Evolutionary conservation across 2,888 invertebrate species (phyloP).

Genomic region (Agrenia bidenticulata): DNA sequence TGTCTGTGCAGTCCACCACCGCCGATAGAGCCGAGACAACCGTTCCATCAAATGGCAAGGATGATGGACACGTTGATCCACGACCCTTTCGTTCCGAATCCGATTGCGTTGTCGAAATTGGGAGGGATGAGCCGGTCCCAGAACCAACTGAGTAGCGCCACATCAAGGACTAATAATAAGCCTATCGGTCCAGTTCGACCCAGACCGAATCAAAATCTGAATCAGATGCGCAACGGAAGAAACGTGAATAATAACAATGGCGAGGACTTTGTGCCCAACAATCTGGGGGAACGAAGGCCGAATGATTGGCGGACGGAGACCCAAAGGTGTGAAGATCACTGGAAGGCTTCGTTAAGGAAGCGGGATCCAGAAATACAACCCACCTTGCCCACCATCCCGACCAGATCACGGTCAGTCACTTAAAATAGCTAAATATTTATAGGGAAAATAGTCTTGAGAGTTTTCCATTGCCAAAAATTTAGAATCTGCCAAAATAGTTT

Average conservation of each 20-base stretch:
- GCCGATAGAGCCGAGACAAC: slow-evolving; percentile 38
- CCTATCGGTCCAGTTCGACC: slow-evolving; percentile 51
- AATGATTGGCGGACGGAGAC: slow-evolving; percentile 39
- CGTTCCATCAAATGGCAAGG: slow-evolving; percentile 66
- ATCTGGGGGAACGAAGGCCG: slow-evolving; percentile 26
- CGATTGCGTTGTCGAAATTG: slow-evolving; percentile 67
- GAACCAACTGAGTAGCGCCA: slow-evolving; percentile 6
- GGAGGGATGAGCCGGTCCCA: slow-evolving; percentile 58
- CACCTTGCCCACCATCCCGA: slow-evolving; percentile 65
- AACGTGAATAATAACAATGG: slow-evolving; percentile 30
- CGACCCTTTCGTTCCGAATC: slow-evolving; percentile 64
- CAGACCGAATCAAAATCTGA: slow-evolving; percentile 38
- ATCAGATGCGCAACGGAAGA: slow-evolving; percentile 24
- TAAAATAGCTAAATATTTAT: too few relatives aligned
- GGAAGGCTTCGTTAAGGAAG: slow-evolving; percentile 68
- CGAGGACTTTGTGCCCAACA: slow-evolving; percentile 37
- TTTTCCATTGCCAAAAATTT: too few relatives aligned
- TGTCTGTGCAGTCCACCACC: slow-evolving; percentile 44
- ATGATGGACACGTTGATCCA: slow-evolving; percentile 74
- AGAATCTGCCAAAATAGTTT: too few relatives aligned
- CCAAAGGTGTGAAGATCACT: slow-evolving; percentile 57
- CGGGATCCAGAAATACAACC: slow-evolving; percentile 68
- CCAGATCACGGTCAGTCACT: slow-evolving; percentile 53
- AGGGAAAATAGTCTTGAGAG: too few relatives aligned
- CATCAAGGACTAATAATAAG: slow-evolving; percentile 22